Conservation (phyloP, 2,888 invertebrate genomes). For the Pogonocherus hispidulus region DNA sequence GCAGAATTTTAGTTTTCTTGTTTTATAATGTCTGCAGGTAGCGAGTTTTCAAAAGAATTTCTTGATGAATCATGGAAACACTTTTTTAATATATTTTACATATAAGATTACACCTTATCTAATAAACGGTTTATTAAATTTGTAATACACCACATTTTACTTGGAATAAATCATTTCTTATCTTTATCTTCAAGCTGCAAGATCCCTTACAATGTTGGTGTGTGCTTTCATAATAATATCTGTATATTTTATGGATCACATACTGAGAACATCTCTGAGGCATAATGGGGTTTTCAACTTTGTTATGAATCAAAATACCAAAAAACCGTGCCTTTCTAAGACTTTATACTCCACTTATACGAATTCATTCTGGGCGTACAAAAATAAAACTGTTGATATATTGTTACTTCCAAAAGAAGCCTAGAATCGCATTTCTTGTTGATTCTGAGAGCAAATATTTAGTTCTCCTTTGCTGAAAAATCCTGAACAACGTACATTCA, state of each 20-base stretch:
- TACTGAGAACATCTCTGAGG: neutral
- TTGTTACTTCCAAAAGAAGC: neutral
- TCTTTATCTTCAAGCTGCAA: no score
- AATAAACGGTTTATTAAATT: no score
- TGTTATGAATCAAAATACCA: neutral
- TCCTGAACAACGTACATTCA: conserved; percentile 2
- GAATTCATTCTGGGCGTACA: neutral
- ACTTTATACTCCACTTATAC: neutral
- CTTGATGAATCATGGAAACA: no score
- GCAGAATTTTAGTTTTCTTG: no score
- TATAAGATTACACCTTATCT: no score
- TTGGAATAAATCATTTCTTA: no score
- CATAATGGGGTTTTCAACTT: neutral
- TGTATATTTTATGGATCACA: neutral
- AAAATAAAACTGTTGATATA: conserved; percentile 16
- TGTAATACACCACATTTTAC: no score
- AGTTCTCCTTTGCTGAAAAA: conserved; percentile 7
- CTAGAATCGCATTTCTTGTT: neutral
- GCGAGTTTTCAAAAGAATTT: no score
- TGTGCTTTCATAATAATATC: neutral
- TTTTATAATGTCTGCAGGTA: no score
- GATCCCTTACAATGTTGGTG: no score
- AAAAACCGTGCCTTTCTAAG: neutral
- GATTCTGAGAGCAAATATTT: conserved; percentile 17
- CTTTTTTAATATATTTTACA: no score